These are phyloP conservation scores for Pseudopodoces humilis DNA, from an alignment of 2,113 vertebrate genomes.

Conservation along the genomic window DNA sequence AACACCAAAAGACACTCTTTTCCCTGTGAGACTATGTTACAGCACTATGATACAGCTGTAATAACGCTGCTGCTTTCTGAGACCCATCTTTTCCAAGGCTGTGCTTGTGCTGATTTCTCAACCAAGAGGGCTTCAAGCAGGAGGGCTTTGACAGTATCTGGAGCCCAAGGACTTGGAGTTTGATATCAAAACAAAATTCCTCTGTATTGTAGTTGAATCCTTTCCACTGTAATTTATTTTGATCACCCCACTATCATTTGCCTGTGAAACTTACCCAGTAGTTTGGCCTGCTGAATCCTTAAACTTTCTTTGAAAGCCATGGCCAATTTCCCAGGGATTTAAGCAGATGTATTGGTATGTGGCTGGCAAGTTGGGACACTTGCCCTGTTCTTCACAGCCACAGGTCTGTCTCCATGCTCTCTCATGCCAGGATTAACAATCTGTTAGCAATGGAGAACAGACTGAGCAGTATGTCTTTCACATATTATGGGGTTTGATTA, in stretches of 20 bases:
- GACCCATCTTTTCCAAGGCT: background rate
- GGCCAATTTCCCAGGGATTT: background rate
- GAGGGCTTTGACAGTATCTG: background rate
- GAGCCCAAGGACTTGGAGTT: background rate
- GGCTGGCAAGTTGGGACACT: background rate
- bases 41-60: background rate
- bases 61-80: background rate
- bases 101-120: background rate
- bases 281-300: background rate
- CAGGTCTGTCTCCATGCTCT: accelerated
- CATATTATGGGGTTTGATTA: background rate
- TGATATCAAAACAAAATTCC: background rate
- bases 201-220: background rate
- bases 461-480: background rate
- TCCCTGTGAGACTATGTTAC: background rate
- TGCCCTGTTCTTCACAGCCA: background rate
- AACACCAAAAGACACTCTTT: background rate
- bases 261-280: background rate
- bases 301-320: background rate
- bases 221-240: background rate
- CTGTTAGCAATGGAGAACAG: background rate
- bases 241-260: background rate
- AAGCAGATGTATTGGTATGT: accelerated
- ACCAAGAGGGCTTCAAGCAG: background rate
- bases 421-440: background rate